phyloP scores from a whole-genome alignment of 1,140 invertebrate species.

The Bradysia coprophila region DNA sequence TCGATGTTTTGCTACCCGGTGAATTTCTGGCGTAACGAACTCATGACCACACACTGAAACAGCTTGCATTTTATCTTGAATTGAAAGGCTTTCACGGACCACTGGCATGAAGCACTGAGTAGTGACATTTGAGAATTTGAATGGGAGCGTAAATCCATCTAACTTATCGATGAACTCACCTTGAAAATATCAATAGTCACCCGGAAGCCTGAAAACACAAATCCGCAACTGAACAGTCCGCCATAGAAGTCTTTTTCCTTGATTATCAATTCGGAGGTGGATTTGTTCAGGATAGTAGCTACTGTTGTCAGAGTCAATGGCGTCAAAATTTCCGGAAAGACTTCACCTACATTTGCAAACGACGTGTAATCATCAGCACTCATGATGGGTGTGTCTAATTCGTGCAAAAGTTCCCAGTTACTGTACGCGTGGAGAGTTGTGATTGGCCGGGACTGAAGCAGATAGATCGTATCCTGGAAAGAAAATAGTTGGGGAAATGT shows the following conservation, averaged over 20 bases:
- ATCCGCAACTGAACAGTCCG: too few relatives aligned
- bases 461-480: constrained; percentile 31
- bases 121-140: too few relatives aligned
- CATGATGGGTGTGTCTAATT: constrained; percentile 42
- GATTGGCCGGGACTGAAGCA: constrained; percentile 54
- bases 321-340: constrained; percentile 14
- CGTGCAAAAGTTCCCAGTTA: constrained; percentile 52
- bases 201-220: too few relatives aligned
- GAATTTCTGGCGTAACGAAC: constrained; percentile 28
- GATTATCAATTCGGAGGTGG: too few relatives aligned
- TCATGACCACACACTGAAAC: constrained; percentile 37
- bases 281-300: constrained; percentile 18
- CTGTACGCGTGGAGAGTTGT: constrained; percentile 47
- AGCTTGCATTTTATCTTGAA: constrained; percentile 28
- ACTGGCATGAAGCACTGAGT: constrained; percentile 21
- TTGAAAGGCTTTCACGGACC: constrained; percentile 22
- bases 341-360: constrained; percentile 43
- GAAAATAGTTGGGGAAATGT: too few relatives aligned
- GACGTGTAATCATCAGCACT: constrained; percentile 28
- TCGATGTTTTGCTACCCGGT: constrained; percentile 24
- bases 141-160: too few relatives aligned
- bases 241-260: too few relatives aligned
- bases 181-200: too few relatives aligned
- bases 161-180: too few relatives aligned
- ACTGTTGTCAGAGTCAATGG: neutral